phyloP scores from a whole-genome alignment of 92 coral and sea anemone species.

The Diadumene lineata region DNA sequence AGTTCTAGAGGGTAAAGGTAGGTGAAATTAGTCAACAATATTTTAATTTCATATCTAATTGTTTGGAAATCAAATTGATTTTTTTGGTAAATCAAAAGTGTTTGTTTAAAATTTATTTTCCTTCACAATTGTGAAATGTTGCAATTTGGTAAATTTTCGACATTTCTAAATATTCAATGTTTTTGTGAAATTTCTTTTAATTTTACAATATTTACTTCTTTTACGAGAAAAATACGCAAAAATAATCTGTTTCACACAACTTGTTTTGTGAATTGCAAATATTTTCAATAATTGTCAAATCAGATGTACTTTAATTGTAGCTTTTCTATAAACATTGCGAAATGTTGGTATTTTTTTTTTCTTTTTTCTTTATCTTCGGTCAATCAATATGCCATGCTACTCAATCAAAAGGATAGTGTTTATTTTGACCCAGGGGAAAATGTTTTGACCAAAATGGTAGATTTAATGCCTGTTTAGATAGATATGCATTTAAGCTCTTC shows the following conservation, averaged over 20 bases:
- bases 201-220: too few species aligned
- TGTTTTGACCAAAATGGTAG: background rate
- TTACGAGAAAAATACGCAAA: too few species aligned
- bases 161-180: background rate
- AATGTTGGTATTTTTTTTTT: too few species aligned
- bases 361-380: too few species aligned
- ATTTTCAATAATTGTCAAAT: background rate
- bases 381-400: too few species aligned
- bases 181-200: background rate
- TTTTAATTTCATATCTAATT: background rate
- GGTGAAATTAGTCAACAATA: conserved; percentile 13
- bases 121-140: too few species aligned
- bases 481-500: background rate
- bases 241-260: too few species aligned
- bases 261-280: too few species aligned
- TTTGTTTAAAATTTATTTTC: too few species aligned
- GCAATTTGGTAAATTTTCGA: too few species aligned
- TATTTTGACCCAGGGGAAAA: background rate
- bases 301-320: background rate
- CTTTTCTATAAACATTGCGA: too few species aligned
- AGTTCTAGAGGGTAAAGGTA: conserved; percentile 9
- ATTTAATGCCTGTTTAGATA: background rate
- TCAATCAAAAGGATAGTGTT: background rate
- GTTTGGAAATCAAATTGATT: background rate
- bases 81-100: too few species aligned